Percentiles rank a stretch among this genome's conserved stretches.
Evolutionary conservation across 2,888 invertebrate species (phyloP).

Genomic region (Bembecia ichneumoniformis): DNA sequence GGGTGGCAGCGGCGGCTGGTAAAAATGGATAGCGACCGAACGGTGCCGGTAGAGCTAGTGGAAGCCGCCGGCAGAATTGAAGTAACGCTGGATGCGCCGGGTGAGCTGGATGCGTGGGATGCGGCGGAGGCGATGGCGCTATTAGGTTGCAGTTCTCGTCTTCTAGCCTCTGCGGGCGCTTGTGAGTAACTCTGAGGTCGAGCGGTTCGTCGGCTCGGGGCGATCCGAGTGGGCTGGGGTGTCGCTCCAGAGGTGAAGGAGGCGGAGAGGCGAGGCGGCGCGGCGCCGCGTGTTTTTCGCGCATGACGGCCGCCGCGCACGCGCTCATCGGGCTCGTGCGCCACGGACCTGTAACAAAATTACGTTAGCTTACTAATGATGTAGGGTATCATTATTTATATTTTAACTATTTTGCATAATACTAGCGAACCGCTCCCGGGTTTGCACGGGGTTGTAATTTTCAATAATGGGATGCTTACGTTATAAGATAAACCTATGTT

Average conservation of each 20-base stretch:
- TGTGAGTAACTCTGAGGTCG: slow-evolving; percentile 89
- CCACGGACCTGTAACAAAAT: slow-evolving; percentile 64
- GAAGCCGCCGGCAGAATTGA: slow-evolving; percentile 60
- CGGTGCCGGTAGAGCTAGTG: slow-evolving; percentile 59
- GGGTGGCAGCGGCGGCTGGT: slow-evolving; percentile 60
- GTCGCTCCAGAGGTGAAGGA: slow-evolving; percentile 51
- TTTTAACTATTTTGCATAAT: too few species aligned
- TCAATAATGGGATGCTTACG: too few species aligned
- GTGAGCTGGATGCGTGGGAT: slow-evolving; percentile 71
- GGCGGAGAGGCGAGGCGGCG: slow-evolving; percentile 81
- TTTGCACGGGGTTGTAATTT: too few species aligned
- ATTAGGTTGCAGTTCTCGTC: slow-evolving; percentile 92
- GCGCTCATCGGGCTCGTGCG: slow-evolving; percentile 79
- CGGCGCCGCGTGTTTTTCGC: slow-evolving; percentile 94
- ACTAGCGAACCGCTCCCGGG: too few species aligned
- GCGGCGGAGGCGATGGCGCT: slow-evolving; percentile 70
- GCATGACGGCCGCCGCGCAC: slow-evolving; percentile 80
- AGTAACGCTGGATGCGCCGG: slow-evolving; percentile 66
- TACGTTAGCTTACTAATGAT: too few species aligned
- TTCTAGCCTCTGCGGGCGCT: slow-evolving; percentile 79
- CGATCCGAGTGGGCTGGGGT: slow-evolving; percentile 69
- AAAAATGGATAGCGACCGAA: slow-evolving; percentile 66
- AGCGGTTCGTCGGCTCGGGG: slow-evolving; percentile 82
- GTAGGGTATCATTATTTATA: too few species aligned
- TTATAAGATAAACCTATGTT: too few species aligned